Evolutionary conservation across 1,140 invertebrate genomes (phyloP).

Genomic region (Eciton burchellii): DNA sequence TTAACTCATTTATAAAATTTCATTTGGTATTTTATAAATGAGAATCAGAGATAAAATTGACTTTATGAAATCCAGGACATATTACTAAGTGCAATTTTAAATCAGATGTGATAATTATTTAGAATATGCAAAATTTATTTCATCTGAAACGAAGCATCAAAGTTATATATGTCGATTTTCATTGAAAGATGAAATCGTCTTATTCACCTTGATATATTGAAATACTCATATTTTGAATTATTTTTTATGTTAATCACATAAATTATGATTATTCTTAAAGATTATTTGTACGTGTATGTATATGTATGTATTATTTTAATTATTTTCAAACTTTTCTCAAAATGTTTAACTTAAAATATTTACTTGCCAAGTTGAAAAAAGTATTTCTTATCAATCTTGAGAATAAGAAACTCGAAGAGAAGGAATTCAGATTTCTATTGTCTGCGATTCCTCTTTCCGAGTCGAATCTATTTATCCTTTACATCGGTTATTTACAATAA

Average conservation of each 20-base stretch:
- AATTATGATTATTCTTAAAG: background rate
- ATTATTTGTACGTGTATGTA: background rate
- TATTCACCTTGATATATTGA: background rate
- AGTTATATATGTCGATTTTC: background rate
- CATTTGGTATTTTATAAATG: constrained; percentile 3
- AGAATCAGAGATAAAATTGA: background rate
- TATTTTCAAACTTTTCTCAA: background rate
- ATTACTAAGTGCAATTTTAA: background rate
- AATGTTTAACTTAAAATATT: background rate
- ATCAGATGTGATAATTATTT: background rate
- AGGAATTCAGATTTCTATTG: background rate
- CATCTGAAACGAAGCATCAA: background rate
- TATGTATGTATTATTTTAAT: background rate
- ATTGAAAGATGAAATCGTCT: background rate
- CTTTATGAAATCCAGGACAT: background rate
- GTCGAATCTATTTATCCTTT: constrained; percentile 8
- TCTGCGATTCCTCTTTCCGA: background rate
- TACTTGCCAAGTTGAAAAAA: constrained; percentile 1
- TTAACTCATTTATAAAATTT: background rate
- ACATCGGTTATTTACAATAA: background rate
- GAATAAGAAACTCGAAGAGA: background rate
- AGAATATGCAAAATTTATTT: background rate
- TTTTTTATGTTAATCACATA: constrained; percentile 2
- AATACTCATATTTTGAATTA: background rate
- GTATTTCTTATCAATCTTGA: constrained; percentile 6